A percentile compares a stretch with the other conserved stretches of the same genome.
Conservation (phyloP, 2,797 vertebrate genomes). For the Antennarius maculatus region DNA sequence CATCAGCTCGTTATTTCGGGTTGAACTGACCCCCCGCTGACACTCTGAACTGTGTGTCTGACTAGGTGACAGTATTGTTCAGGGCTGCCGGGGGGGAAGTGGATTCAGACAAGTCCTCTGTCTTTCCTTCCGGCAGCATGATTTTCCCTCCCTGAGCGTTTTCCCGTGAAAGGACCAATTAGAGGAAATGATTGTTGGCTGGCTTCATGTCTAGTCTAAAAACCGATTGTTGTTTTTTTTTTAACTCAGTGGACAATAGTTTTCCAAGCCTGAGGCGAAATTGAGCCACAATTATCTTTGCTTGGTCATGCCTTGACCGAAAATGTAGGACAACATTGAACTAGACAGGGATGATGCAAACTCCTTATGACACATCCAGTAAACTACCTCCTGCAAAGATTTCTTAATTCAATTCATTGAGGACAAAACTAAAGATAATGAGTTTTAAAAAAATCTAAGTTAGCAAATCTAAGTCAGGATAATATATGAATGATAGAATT, state of each 20-base stretch:
- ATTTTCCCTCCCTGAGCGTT: slow-evolving; percentile 35
- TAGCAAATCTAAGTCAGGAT: too few species aligned
- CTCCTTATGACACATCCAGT: background rate
- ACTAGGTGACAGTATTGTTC: slow-evolving; percentile 41
- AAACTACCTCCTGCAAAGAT: background rate
- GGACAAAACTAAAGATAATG: slow-evolving; percentile 5
- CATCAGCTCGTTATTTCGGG: slow-evolving; percentile 22
- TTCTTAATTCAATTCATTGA: background rate
- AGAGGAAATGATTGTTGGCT: slow-evolving; percentile 22
- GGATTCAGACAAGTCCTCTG: slow-evolving; percentile 19
- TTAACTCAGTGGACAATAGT: slow-evolving; percentile 31
- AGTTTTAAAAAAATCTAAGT: background rate
- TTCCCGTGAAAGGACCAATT: slow-evolving; percentile 23
- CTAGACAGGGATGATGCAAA: background rate
- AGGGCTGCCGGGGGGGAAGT: slow-evolving; percentile 34
- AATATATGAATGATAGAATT: too few species aligned
- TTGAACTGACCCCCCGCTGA: slow-evolving; percentile 8
- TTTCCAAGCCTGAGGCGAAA: slow-evolving; percentile 9
- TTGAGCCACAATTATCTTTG: slow-evolving; percentile 9
- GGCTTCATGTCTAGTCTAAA: slow-evolving; percentile 22
- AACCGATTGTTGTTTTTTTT: slow-evolving; percentile 22
- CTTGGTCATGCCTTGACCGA: background rate
- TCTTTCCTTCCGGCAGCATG: slow-evolving; percentile 18
- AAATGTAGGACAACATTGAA: background rate
- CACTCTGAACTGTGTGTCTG: background rate